These are phyloP conservation scores for Saturnia japonica DNA, from an alignment of 2,888 invertebrate species.

Conservation along the genomic window DNA sequence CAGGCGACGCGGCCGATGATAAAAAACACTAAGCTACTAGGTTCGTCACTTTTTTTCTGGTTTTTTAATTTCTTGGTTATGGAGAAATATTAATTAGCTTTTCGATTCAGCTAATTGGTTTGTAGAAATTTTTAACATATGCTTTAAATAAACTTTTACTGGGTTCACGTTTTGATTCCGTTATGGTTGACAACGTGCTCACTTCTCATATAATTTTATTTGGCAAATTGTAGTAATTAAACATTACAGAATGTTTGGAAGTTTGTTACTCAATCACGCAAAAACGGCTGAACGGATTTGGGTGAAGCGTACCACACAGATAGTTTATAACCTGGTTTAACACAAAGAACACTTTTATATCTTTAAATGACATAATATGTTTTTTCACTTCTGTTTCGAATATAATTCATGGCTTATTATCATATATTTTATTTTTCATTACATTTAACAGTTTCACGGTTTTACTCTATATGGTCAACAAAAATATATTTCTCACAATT, in stretches of 20 bases:
- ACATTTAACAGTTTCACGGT: not conserved
- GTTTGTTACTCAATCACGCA: too few relatives aligned
- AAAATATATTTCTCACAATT: not conserved
- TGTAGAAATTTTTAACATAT: slow-evolving; percentile 18
- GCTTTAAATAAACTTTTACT: slow-evolving; percentile 4
- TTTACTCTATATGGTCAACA: not conserved
- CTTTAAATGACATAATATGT: too few relatives aligned
- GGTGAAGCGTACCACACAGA: not conserved
- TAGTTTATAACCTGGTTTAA: not conserved
- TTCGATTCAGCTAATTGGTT: slow-evolving; percentile 18
- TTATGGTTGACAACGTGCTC: not conserved
- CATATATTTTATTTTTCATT: not conserved
- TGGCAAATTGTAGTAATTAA: too few relatives aligned
- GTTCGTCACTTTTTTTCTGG: slow-evolving; percentile 25
- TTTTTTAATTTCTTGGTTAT: slow-evolving; percentile 18
- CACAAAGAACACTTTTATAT: not conserved
- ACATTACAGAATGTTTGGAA: too few relatives aligned
- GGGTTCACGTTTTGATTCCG: not conserved
- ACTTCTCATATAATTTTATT: not conserved
- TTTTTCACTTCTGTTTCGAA: too few relatives aligned
- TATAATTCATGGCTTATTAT: not conserved
- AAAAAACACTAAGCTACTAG: slow-evolving; percentile 38
- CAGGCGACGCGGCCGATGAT: slow-evolving; percentile 37
- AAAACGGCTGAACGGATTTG: too few relatives aligned
- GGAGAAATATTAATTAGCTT: slow-evolving; percentile 20